A percentile compares a stretch with the other conserved stretches of the same genome.
These are phyloP conservation scores for Pseudeuparius sepicola DNA, from an alignment of 2,888 invertebrate genomes.

Conservation along the genomic window DNA sequence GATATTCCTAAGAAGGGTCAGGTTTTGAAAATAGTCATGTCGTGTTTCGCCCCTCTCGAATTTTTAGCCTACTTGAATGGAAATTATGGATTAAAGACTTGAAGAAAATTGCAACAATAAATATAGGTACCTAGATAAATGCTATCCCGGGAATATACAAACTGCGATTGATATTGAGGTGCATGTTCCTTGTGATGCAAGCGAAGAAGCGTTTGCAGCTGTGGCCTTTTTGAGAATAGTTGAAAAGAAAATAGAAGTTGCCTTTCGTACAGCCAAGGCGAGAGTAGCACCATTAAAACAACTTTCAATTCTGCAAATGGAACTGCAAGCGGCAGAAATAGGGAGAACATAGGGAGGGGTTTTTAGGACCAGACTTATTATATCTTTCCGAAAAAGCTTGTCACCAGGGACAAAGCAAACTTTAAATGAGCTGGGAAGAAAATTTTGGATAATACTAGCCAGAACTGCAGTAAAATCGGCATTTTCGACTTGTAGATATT, in stretches of 20 bases:
- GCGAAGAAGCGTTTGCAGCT: slow-evolving; percentile 12
- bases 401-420: slow-evolving; percentile 9
- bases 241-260: slow-evolving; percentile 4
- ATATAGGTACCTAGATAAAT: too few relatives aligned
- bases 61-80: too few relatives aligned
- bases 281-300: slow-evolving; percentile 10
- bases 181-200: slow-evolving; percentile 25
- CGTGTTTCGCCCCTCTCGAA: too few relatives aligned
- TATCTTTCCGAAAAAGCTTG: slow-evolving; percentile 2
- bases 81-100: too few relatives aligned
- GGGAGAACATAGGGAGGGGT: slow-evolving; percentile 6
- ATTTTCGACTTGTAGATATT: too few relatives aligned
- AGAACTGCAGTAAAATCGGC: too few relatives aligned
- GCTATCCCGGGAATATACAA: too few relatives aligned
- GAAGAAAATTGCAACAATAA: too few relatives aligned
- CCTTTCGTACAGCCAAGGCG: slow-evolving; percentile 4
- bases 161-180: slow-evolving; percentile 15
- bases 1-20: too few relatives aligned
- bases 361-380: slow-evolving; percentile 4
- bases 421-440: slow-evolving; percentile 6
- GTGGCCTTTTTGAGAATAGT: slow-evolving; percentile 11
- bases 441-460: too few relatives aligned
- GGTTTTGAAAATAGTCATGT: too few relatives aligned
- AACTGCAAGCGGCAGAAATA: slow-evolving; percentile 22
- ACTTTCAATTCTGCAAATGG: slow-evolving; percentile 14